A percentile compares a stretch with the other conserved stretches of the same genome.
These are phyloP conservation scores for Drosophila watanabei DNA, from an alignment of 1,140 invertebrate genomes.

Conservation along the genomic window DNA sequence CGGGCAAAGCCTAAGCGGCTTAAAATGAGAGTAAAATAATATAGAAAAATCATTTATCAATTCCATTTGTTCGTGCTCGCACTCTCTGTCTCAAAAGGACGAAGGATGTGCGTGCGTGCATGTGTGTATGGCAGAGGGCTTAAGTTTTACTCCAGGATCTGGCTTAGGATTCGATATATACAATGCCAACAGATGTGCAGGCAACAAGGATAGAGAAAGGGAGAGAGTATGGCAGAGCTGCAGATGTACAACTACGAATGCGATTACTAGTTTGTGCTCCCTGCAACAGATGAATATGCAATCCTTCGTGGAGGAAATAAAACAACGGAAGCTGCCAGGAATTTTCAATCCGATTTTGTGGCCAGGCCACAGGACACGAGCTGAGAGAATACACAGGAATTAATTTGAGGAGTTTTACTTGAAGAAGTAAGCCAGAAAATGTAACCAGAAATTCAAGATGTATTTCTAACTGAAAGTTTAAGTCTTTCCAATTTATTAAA, in stretches of 20 bases:
- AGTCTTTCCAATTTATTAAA: too few species aligned
- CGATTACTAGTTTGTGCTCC: conserved; percentile 17
- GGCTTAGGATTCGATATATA: conserved; percentile 48
- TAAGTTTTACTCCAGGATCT: conserved; percentile 56
- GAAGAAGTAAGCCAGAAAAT: neutral
- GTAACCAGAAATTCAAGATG: neutral
- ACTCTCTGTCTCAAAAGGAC: conserved; percentile 22
- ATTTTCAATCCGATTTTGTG: conserved; percentile 56
- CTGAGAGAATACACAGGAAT: neutral
- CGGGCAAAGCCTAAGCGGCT: conserved; percentile 36
- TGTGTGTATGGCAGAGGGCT: conserved; percentile 32
- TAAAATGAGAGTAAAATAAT: conserved; percentile 36
- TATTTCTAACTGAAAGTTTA: neutral
- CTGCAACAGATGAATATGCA: conserved; percentile 67
- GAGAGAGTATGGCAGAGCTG: too few species aligned
- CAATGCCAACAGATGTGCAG: conserved; percentile 79
- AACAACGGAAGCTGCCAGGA: conserved; percentile 51
- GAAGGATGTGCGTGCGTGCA: conserved; percentile 21
- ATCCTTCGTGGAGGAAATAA: conserved; percentile 50
- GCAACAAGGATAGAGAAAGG: neutral
- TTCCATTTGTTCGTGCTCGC: too few species aligned
- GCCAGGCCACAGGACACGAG: conserved; percentile 27
- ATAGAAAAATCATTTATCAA: conserved; percentile 44
- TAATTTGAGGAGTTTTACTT: neutral
- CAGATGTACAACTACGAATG: conserved; percentile 14